These are phyloP conservation scores for Digitonthophagus gazella DNA, from an alignment of 2,888 invertebrate species.

Conservation along the genomic window DNA sequence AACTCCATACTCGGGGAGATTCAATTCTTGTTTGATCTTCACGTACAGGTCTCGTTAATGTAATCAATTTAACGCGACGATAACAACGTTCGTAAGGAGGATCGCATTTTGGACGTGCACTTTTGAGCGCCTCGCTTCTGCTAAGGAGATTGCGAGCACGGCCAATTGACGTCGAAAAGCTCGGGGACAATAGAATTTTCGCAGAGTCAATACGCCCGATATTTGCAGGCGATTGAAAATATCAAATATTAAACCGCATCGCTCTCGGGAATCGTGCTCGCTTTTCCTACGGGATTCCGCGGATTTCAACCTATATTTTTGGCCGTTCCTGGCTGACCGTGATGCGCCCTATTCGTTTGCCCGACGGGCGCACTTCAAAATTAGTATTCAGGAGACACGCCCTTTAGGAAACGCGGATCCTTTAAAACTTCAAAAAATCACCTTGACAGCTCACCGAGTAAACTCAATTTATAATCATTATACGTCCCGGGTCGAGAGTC, in stretches of 20 bases:
- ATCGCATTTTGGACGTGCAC: background rate
- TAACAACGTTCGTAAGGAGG: background rate
- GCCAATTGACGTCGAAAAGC: too few relatives aligned
- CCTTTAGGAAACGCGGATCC: constrained; percentile 18
- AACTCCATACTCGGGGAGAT: background rate
- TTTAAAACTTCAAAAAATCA: constrained; percentile 22
- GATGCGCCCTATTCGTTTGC: background rate
- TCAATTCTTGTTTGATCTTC: background rate
- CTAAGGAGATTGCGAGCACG: background rate
- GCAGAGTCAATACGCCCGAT: background rate
- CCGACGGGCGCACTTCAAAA: background rate
- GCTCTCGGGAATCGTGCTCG: background rate
- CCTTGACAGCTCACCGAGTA: constrained; percentile 8
- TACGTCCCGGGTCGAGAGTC: constrained; percentile 8
- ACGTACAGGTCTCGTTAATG: background rate
- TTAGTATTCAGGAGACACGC: constrained; percentile 20
- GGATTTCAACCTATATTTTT: too few relatives aligned
- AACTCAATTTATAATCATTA: constrained; percentile 17
- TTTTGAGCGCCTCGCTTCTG: background rate
- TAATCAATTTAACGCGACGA: background rate
- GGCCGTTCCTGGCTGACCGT: constrained; percentile 5
- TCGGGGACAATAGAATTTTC: background rate
- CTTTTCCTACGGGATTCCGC: background rate
- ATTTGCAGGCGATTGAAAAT: background rate
- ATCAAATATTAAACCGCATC: background rate